These are phyloP conservation scores for Ametastegia equiseti DNA, from an alignment of 2,888 invertebrate genomes.

Conservation along the genomic window DNA sequence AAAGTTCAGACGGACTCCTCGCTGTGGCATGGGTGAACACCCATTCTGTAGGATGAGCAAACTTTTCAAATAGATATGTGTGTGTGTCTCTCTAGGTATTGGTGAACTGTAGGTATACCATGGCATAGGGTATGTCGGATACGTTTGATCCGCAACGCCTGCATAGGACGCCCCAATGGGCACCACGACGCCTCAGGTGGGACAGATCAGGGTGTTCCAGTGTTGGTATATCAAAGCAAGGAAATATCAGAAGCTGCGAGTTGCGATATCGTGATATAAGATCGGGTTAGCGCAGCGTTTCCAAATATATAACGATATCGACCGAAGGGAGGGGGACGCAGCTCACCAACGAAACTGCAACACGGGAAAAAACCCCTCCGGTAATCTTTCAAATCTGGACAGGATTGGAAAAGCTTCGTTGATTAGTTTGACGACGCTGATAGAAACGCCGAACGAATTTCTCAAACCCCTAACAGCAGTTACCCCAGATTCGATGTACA, in stretches of 20 bases:
- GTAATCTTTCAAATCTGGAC: constrained; percentile 41
- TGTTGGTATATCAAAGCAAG: background rate
- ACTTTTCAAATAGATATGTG: constrained; percentile 21
- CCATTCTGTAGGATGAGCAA: constrained; percentile 37
- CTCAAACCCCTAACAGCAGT: background rate
- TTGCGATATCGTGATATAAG: constrained; percentile 32
- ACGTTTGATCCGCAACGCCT: constrained; percentile 39
- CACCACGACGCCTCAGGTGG: constrained; percentile 41
- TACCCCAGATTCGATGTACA: background rate
- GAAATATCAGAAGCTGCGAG: background rate
- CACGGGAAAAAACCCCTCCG: constrained; percentile 30
- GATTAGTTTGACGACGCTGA: constrained; percentile 46
- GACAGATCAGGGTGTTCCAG: constrained; percentile 24
- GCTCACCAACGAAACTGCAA: background rate
- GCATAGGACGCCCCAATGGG: constrained; percentile 13
- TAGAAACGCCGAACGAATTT: background rate
- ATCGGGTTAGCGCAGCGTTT: background rate
- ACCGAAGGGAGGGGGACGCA: background rate
- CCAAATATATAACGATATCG: background rate
- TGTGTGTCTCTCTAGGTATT: too few species aligned
- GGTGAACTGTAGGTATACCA: too few species aligned
- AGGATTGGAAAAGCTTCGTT: constrained; percentile 40
- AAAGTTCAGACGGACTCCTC: constrained; percentile 37
- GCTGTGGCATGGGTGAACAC: constrained; percentile 8
- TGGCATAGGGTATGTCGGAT: background rate